Evolutionary conservation across 2,797 vertebrate species (phyloP).

Genomic region (Artibeus jamaicensis): DNA sequence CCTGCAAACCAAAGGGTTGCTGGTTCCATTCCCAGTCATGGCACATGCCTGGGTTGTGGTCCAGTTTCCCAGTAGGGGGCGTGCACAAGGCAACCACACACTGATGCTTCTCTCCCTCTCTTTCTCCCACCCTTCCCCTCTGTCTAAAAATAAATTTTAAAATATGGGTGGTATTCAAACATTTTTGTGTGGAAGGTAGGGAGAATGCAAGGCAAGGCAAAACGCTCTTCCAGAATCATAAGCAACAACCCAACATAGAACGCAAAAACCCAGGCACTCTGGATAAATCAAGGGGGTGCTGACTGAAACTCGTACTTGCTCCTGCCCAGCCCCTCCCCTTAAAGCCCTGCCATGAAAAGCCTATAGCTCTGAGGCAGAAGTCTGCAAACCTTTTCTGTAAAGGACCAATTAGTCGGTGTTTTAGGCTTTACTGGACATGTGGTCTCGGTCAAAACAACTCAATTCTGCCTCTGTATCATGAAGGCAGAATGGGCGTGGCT

Average conservation of each 20-base stretch:
- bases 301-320: not conserved
- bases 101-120: not conserved
- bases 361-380: not conserved
- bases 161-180: slow-evolving; percentile 33
- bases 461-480: not conserved
- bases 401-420: not conserved
- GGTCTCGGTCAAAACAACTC: not conserved
- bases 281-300: not conserved
- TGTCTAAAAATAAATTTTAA: not conserved
- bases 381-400: not conserved
- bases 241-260: slow-evolving; percentile 4
- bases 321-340: not conserved
- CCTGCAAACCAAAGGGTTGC: too few species aligned
- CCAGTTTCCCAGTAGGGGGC: too few species aligned
- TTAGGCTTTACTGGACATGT: not conserved
- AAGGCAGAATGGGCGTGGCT: slow-evolving; percentile 1
- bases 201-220: not conserved
- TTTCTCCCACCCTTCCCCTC: not conserved
- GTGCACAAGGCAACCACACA: too few species aligned
- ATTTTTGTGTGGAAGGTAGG: not conserved
- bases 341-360: not conserved
- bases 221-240: not conserved
- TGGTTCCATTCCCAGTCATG: too few species aligned
- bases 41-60: too few species aligned
- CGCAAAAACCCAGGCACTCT: not conserved